phyloP scores from a whole-genome alignment of 2,113 vertebrate species.

The Psephotus haematonotus region DNA sequence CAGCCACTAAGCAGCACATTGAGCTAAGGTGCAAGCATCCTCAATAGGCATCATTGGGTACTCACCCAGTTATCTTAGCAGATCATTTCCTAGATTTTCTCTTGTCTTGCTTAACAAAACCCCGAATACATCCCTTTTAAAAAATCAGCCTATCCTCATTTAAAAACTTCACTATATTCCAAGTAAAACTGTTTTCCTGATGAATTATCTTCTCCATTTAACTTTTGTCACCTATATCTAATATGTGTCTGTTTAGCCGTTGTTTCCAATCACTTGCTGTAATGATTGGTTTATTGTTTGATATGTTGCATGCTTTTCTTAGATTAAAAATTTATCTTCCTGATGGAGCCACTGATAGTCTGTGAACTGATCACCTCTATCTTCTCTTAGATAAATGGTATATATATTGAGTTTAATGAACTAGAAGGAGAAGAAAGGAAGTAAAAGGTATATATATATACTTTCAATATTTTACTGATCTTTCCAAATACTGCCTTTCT shows the following conservation, averaged over 20 bases:
- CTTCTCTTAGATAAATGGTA: neutral
- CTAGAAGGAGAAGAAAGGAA: neutral
- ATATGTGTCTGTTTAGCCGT: neutral
- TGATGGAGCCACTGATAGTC: neutral
- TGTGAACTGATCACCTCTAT: neutral
- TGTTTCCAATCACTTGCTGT: neutral
- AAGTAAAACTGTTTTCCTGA: neutral
- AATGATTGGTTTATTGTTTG: neutral
- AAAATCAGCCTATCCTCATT: neutral
- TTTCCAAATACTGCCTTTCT: neutral
- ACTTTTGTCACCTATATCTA: neutral
- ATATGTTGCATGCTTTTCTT: neutral
- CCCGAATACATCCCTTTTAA: neutral
- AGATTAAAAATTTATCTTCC: neutral
- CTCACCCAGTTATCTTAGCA: neutral
- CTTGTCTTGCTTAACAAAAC: neutral
- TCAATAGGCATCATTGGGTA: neutral
- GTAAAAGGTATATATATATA: accelerated
- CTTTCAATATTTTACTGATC: neutral
- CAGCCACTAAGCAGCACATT: neutral
- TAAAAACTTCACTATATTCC: neutral
- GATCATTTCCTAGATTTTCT: neutral
- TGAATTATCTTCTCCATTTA: neutral
- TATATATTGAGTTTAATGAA: neutral
- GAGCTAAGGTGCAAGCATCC: neutral